Evolutionary conservation across 2,113 vertebrate genomes (phyloP).

Genomic region (Indicator indicator): DNA sequence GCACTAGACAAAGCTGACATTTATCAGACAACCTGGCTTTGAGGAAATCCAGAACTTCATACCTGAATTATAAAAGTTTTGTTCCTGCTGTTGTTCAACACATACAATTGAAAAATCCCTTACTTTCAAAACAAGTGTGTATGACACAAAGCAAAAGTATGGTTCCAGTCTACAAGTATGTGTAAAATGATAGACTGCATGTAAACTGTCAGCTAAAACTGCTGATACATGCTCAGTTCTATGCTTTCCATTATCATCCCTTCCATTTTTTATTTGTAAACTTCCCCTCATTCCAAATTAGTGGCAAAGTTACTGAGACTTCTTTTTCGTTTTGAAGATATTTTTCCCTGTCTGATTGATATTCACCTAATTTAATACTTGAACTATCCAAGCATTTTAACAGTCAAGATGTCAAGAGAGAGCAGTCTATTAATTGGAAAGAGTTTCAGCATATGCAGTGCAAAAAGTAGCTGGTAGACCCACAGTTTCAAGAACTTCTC

Average conservation of each 20-base stretch:
- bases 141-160: not conserved
- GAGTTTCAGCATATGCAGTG: not conserved
- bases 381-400: not conserved
- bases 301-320: not conserved
- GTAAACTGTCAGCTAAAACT: not conserved
- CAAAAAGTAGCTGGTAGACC: not conserved
- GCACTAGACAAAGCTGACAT: not conserved
- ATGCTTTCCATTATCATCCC: not conserved
- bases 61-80: not conserved
- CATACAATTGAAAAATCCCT: not conserved
- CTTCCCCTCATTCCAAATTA: not conserved
- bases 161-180: not conserved
- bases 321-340: not conserved
- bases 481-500: not conserved
- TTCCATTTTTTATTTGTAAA: not conserved
- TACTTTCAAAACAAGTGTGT: not conserved
- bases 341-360: not conserved
- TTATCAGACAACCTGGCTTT: not conserved
- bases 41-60: not conserved
- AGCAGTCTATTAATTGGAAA: not conserved
- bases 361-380: fast-evolving
- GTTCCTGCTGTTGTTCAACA: not conserved
- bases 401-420: not conserved
- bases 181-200: not conserved
- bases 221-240: not conserved